These are phyloP conservation scores for Chaitophorus viminalis DNA, from an alignment of 2,888 invertebrate genomes.

Conservation along the genomic window DNA sequence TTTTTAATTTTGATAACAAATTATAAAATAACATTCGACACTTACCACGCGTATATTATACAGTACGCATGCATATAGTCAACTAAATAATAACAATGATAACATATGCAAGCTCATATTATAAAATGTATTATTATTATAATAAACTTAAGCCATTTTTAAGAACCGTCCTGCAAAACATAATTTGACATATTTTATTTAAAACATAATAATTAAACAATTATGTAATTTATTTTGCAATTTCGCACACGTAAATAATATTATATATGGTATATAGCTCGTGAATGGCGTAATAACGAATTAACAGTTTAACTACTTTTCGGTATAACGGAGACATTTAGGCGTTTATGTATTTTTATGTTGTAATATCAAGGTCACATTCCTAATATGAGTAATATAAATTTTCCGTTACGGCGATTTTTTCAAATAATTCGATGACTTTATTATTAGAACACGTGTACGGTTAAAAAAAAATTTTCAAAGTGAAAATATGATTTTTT, in stretches of 20 bases:
- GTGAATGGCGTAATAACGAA: background rate
- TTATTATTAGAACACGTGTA: no score
- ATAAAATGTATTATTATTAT: background rate
- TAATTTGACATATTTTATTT: no score
- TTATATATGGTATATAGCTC: background rate
- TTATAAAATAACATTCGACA: no score
- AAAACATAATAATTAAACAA: no score
- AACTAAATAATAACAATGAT: background rate
- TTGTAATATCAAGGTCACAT: background rate
- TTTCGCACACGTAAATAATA: background rate
- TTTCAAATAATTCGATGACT: no score
- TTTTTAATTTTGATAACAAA: no score
- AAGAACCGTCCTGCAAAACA: background rate
- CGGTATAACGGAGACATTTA: background rate
- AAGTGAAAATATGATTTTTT: no score
- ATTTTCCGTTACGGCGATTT: no score
- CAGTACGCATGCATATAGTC: no score
- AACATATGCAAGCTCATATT: background rate
- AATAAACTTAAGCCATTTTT: background rate
- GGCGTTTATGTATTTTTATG: background rate
- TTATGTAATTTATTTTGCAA: constrained; percentile 17
- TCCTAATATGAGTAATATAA: no score
- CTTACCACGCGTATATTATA: no score
- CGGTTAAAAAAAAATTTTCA: no score
- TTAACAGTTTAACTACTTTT: background rate